These are phyloP conservation scores for Drosophila gaucha DNA, from an alignment of 2,888 invertebrate species.

Conservation along the genomic window DNA sequence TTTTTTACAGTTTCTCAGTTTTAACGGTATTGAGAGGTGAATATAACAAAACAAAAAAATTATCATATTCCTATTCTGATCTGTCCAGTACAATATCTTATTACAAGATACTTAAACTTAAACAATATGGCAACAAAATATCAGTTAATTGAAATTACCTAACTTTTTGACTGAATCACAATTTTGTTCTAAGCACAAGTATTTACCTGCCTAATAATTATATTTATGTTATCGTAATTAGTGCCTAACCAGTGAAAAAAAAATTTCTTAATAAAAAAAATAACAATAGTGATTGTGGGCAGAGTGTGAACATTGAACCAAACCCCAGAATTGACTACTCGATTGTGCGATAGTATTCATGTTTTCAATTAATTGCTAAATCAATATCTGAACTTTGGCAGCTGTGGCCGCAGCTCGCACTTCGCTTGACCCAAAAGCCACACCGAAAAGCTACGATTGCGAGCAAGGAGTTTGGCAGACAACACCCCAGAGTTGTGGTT, in stretches of 20 bases:
- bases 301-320: slow-evolving; percentile 9
- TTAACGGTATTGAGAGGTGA: too few species aligned
- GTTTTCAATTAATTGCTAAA: slow-evolving; percentile 65
- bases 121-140: too few species aligned
- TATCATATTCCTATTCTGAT: too few species aligned
- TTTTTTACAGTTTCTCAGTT: too few species aligned
- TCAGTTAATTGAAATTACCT: too few species aligned
- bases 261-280: slow-evolving; percentile 42
- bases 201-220: too few species aligned
- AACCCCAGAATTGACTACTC: slow-evolving; percentile 38
- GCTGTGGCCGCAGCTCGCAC: slow-evolving; percentile 36
- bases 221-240: too few species aligned
- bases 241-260: slow-evolving; percentile 27
- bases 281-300: slow-evolving; percentile 12
- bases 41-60: too few species aligned
- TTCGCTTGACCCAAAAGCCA: slow-evolving; percentile 19
- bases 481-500: slow-evolving; percentile 28
- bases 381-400: slow-evolving; percentile 70
- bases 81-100: too few species aligned
- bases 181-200: too few species aligned
- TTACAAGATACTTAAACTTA: too few species aligned
- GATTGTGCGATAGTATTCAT: slow-evolving; percentile 50
- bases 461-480: slow-evolving; percentile 12
- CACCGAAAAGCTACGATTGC: slow-evolving; percentile 8
- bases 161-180: not conserved